These are phyloP conservation scores for Clarias platycephalus DNA, from an alignment of 2,797 vertebrate species.

Conservation along the genomic window DNA sequence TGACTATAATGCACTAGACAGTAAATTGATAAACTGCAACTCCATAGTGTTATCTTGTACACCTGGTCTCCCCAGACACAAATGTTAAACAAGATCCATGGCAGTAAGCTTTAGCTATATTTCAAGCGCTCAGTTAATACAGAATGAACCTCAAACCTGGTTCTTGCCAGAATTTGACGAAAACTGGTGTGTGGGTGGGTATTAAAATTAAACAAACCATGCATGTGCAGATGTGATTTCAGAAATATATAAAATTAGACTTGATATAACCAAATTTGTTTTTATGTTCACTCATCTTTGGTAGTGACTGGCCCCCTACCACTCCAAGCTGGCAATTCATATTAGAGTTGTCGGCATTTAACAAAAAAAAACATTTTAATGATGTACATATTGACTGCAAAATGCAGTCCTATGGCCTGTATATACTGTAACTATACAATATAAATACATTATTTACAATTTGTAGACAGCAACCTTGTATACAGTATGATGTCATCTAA, in stretches of 20 bases:
- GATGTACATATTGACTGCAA: too few relatives aligned
- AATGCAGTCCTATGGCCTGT: too few relatives aligned
- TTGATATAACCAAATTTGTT: background rate
- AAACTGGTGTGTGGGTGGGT: background rate
- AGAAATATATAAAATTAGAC: background rate
- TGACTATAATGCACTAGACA: background rate
- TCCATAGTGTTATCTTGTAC: background rate
- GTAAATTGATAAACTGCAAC: background rate
- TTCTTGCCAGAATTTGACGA: too few relatives aligned
- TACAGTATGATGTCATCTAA: too few relatives aligned
- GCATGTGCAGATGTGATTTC: background rate
- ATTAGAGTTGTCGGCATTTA: too few relatives aligned
- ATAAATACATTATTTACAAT: too few relatives aligned
- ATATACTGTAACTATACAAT: too few relatives aligned
- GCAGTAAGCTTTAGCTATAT: background rate
- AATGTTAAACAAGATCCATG: background rate
- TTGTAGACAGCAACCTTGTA: too few relatives aligned
- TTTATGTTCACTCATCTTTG: background rate
- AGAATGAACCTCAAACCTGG: background rate
- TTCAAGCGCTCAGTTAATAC: background rate
- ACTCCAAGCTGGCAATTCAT: background rate
- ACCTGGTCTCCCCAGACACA: background rate
- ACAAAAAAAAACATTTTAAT: too few relatives aligned
- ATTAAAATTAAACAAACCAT: background rate
- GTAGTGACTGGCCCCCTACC: background rate